Evolutionary conservation across 2,888 invertebrate genomes (phyloP).

Genomic region (Drosophila nr. perissopoda): DNA sequence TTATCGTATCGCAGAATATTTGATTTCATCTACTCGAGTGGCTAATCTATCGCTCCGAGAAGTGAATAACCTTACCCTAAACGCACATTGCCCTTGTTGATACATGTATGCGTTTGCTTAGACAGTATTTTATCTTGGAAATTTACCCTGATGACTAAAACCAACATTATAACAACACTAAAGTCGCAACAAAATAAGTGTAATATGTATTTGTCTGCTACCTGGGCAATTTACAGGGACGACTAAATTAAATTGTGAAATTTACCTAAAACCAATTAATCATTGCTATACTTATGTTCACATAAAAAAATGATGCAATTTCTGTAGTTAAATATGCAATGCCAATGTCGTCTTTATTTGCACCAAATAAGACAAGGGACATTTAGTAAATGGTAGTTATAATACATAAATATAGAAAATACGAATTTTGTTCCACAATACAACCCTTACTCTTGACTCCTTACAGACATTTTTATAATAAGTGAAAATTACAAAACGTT

Average conservation of each 20-base stretch:
- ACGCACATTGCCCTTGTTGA: conserved; percentile 6
- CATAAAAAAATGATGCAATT: conserved; percentile 25
- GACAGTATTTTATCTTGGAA: background rate
- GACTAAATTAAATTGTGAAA: conserved; percentile 11
- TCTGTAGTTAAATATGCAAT: conserved; percentile 13
- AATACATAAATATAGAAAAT: conserved; percentile 46
- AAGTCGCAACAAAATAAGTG: background rate
- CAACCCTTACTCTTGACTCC: conserved; percentile 24
- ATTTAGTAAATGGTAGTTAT: conserved; percentile 11
- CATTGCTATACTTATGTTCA: background rate
- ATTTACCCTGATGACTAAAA: background rate
- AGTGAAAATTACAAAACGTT: conserved; percentile 16
- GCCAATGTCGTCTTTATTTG: conserved; percentile 1
- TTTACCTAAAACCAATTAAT: conserved; percentile 1
- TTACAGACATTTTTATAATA: conserved; percentile 1
- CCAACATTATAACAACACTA: conserved; percentile 1
- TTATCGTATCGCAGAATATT: background rate
- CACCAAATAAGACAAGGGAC: conserved; percentile 5
- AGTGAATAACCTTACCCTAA: background rate
- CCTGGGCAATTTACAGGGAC: background rate
- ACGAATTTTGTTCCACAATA: conserved; percentile 52
- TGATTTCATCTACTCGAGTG: background rate
- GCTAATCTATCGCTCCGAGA: background rate
- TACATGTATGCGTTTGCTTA: background rate
- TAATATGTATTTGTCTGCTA: background rate